Conservation (phyloP, 2,888 invertebrate genomes). For the Andrena praecox region DNA sequence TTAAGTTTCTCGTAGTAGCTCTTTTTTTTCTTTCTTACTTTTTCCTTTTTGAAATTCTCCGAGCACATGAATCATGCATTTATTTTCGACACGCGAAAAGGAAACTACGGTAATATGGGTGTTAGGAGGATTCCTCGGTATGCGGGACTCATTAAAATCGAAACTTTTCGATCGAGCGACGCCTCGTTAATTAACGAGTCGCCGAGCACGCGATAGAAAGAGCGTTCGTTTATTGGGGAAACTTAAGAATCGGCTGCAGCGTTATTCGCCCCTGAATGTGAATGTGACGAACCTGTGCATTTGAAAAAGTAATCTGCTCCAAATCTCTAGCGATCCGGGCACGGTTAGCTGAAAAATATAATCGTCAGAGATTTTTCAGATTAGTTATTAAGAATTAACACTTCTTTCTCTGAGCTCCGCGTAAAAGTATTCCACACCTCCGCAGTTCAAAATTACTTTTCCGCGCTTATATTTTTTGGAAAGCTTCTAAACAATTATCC, state of each 20-base stretch:
- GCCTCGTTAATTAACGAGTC: slow-evolving; percentile 43
- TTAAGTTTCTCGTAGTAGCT: neutral
- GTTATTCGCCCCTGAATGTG: no score
- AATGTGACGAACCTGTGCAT: no score
- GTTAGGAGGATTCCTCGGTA: slow-evolving; percentile 1
- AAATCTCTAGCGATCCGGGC: no score
- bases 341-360: no score
- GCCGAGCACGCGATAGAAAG: slow-evolving; percentile 2
- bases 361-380: no score
- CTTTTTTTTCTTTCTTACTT: neutral
- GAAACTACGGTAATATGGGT: neutral
- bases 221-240: neutral
- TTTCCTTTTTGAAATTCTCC: neutral
- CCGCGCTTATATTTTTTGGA: no score
- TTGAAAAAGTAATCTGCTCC: no score
- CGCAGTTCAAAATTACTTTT: no score
- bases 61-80: neutral
- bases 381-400: no score
- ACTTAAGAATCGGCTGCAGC: neutral
- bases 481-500: no score
- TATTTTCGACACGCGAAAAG: neutral
- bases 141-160: slow-evolving; percentile 26
- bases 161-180: slow-evolving; percentile 21
- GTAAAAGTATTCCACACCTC: no score
- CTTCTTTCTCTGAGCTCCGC: no score